Conservation (phyloP, 1,140 invertebrate genomes). For the Hylaeus anthracinus region DNA sequence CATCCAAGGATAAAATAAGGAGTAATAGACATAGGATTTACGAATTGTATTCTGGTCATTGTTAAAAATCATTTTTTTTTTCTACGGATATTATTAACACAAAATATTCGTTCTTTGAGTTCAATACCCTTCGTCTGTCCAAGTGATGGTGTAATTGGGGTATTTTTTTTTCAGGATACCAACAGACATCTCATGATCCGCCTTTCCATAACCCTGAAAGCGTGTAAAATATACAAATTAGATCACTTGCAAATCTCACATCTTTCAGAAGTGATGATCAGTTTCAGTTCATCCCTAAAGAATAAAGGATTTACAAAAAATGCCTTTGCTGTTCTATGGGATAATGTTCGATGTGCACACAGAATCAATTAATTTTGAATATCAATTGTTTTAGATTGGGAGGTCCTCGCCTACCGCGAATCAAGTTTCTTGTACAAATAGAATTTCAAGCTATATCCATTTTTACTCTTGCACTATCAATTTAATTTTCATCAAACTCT, state of each 20-base stretch:
- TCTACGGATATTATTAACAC: no score
- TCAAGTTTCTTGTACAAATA: constrained; percentile 3
- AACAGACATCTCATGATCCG: constrained; percentile 90
- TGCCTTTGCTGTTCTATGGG: neutral
- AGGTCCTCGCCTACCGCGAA: neutral
- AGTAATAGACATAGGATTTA: no score
- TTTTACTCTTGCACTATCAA: neutral
- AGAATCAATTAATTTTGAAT: constrained; percentile 6
- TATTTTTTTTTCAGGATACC: constrained; percentile 88
- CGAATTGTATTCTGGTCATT: no score
- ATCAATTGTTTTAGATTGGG: neutral
- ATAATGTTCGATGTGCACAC: neutral
- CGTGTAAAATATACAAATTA: neutral
- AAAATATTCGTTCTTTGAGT: neutral
- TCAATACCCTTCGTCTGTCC: constrained; percentile 92
- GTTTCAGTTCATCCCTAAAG: no score
- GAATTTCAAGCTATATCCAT: neutral
- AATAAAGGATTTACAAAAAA: no score
- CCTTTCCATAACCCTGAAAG: constrained; percentile 89
- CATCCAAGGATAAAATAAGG: no score
- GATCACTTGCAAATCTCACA: no score
- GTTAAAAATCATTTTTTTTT: no score
- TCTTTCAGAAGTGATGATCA: no score
- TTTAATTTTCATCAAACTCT: constrained; percentile 19
- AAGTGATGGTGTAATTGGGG: constrained; percentile 88